Evolutionary conservation across 2,797 vertebrate genomes (phyloP), one percentile per base, ranked within the genome.

Genomic region (Sphenopsis melanotis): DNA sequence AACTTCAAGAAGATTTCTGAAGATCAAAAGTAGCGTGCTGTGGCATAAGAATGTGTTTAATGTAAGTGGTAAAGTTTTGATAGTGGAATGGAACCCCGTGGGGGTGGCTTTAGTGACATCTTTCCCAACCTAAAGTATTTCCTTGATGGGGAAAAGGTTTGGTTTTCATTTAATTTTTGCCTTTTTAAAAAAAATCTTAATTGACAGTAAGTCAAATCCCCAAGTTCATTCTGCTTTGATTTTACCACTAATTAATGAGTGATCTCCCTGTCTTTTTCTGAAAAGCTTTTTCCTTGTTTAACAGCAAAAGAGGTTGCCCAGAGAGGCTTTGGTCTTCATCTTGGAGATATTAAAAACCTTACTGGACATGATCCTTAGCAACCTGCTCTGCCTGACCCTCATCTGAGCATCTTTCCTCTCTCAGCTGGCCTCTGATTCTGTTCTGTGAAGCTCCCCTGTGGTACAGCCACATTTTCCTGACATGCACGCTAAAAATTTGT

Each of bases 1-100:
- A 24, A 42, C 46, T 88, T 91, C 44, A 91, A 36, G 27, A 71
- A 63, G 24, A 32, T 59, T 66, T 86, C 55, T 83, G 69, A 72
- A 86, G 78, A 74, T 93, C 23, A 70, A 78, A 87, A 74, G 39
- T 66, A 57, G 18, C 4, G 0, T 57, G 55, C 30, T 1, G 3
- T 65, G 27, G 15, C 60, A 36, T 59, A 59, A 55, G 30, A 44
- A 79, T 52, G 30, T 37, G 36, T 70, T 90, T 3, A 19, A 26
- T 59, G 6, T 79, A 71, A 57, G 44, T 59, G n/a, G 29, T 5
- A 71, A 82, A 34, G 15, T 71, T 52, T 41, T 88, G 18, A 5
- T 42, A 14, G 8, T 12, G 15, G 8, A 41, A n/a, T 12, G 15
- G 6, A 15, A 12, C 11, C 18, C 42, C 9, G 2, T 6, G 2